Conservation (phyloP, 2,113 vertebrate genomes). For the Nymphicus hollandicus region DNA sequence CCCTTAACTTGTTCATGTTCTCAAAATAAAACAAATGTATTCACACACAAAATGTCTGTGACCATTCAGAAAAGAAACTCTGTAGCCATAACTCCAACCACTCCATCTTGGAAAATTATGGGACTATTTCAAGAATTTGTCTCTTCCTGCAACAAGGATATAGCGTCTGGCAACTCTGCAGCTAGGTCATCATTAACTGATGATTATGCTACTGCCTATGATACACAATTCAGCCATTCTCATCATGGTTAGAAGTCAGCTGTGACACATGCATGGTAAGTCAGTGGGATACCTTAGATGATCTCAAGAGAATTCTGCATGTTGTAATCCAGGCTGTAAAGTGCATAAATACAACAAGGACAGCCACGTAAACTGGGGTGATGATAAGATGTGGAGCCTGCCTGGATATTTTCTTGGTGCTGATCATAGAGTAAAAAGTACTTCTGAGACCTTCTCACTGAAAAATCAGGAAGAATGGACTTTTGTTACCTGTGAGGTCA, state of each 20-base stretch:
- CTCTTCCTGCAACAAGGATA: not conserved
- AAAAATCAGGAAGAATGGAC: not conserved
- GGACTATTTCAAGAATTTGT: not conserved
- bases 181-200: not conserved
- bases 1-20: not conserved
- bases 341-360: not conserved
- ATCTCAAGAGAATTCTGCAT: not conserved
- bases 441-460: not conserved
- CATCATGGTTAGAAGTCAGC: not conserved
- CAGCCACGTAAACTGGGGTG: not conserved
- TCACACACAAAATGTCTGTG: not conserved
- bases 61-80: not conserved
- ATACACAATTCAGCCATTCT: not conserved
- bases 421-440: not conserved
- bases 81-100: not conserved
- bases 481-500: conserved; percentile 90
- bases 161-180: not conserved
- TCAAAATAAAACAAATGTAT: not conserved
- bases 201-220: not conserved
- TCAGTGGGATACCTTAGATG: not conserved
- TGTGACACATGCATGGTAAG: not conserved
- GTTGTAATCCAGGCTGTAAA: not conserved
- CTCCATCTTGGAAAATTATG: not conserved
- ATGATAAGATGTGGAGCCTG: not conserved
- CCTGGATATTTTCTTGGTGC: not conserved